Evolutionary conservation across 2,797 vertebrate genomes (phyloP).

Genomic region (Alosa sapidissima): DNA sequence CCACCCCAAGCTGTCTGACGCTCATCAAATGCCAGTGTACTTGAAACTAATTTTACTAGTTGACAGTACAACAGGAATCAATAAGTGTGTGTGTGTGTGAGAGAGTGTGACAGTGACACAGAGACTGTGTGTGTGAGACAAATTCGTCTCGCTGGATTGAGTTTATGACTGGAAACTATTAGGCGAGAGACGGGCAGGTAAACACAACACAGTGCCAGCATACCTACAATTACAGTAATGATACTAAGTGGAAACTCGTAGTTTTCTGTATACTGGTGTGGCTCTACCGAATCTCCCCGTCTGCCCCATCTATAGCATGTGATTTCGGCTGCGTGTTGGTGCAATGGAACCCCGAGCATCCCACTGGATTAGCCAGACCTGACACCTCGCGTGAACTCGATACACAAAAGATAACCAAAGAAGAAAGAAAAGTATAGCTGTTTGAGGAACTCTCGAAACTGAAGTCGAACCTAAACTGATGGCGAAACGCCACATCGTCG

Average conservation of each 20-base stretch:
- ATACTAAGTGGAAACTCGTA: background rate
- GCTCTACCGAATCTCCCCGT: background rate
- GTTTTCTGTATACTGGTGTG: background rate
- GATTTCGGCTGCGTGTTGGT: background rate
- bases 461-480: background rate
- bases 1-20: background rate
- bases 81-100: conserved; percentile 30
- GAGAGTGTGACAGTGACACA: background rate
- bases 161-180: background rate
- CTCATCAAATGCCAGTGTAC: background rate
- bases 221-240: background rate
- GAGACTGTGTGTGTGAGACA: background rate
- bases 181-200: background rate
- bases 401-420: background rate
- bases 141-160: background rate
- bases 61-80: background rate
- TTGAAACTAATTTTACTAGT: conserved; percentile 16
- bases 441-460: background rate
- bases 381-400: background rate
- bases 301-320: background rate
- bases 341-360: background rate
- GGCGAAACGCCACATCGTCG: background rate
- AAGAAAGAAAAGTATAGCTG: background rate
- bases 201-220: background rate
- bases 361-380: background rate